phyloP scores from a whole-genome alignment of 2,797 vertebrate genomes.

The Oreochromis grahami region DNA sequence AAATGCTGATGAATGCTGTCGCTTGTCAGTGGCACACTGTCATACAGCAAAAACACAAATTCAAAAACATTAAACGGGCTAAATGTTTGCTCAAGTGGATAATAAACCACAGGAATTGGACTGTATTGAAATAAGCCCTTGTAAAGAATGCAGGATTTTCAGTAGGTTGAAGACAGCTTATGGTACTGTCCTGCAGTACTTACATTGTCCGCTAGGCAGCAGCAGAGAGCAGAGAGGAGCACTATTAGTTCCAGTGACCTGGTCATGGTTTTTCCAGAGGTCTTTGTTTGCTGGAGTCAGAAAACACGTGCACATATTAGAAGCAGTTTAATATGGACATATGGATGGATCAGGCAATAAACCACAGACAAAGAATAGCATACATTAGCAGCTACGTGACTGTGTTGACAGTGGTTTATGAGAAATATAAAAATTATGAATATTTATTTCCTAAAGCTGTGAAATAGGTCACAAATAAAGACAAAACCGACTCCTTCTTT shows the following conservation, averaged over 20 bases:
- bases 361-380: not conserved
- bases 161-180: not conserved
- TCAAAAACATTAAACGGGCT: not conserved
- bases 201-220: slow-evolving; percentile 63
- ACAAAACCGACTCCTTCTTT: not conserved
- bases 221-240: slow-evolving; percentile 64
- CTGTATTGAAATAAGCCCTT: not conserved
- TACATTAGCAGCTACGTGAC: not conserved
- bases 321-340: not conserved
- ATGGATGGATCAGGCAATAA: not conserved
- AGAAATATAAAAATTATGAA: not conserved
- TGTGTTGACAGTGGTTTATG: not conserved
- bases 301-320: not conserved
- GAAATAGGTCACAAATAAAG: not conserved
- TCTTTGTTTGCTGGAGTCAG: slow-evolving; percentile 28
- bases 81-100: not conserved
- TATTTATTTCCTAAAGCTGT: not conserved
- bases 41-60: not conserved
- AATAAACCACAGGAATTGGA: not conserved
- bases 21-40: not conserved
- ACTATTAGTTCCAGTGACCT: slow-evolving; percentile 23
- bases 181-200: slow-evolving; percentile 22
- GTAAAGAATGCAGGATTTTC: not conserved
- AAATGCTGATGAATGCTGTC: not conserved
- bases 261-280: slow-evolving; percentile 40